Evolutionary conservation across 1,140 invertebrate species (phyloP).

Genomic region (Rhynchophorus ferrugineus): DNA sequence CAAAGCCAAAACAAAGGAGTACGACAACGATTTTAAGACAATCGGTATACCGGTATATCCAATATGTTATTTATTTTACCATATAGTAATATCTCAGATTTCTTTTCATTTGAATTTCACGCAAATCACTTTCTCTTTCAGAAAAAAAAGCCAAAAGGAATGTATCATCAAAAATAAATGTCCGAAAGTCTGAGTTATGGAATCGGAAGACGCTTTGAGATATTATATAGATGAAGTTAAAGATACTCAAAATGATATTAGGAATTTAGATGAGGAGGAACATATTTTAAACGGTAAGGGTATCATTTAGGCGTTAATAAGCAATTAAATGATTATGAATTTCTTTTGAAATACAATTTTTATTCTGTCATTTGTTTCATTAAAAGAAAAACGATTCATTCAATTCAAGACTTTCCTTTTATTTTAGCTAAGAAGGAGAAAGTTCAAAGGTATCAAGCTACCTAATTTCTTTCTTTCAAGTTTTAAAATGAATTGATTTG

Average conservation of each 20-base stretch:
- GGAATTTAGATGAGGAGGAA: constrained; percentile 31
- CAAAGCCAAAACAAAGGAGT: neutral
- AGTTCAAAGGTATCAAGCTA: too few species aligned
- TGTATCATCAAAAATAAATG: constrained; percentile 17
- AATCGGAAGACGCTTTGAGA: constrained; percentile 32
- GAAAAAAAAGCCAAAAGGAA: constrained; percentile 6
- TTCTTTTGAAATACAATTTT: neutral
- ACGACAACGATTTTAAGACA: neutral
- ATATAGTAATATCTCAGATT: too few species aligned
- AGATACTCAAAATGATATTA: constrained; percentile 32
- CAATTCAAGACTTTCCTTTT: too few species aligned
- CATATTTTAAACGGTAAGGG: constrained; percentile 32
- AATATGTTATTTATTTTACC: neutral
- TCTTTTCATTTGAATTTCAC: constrained; percentile 6
- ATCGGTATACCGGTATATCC: neutral
- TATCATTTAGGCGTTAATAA: neutral
- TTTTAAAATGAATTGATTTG: too few species aligned
- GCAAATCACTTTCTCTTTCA: constrained; percentile 12
- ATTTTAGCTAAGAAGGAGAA: too few species aligned
- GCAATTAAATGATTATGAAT: neutral
- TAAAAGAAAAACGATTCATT: too few species aligned
- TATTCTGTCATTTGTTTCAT: too few species aligned
- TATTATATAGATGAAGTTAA: constrained; percentile 36
- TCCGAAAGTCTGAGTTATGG: constrained; percentile 23
- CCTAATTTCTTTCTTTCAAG: too few species aligned